A percentile compares a stretch with the other conserved stretches of the same genome.
These are phyloP conservation scores for Silvanus unidentatus DNA, from an alignment of 2,888 invertebrate genomes.

Conservation along the genomic window DNA sequence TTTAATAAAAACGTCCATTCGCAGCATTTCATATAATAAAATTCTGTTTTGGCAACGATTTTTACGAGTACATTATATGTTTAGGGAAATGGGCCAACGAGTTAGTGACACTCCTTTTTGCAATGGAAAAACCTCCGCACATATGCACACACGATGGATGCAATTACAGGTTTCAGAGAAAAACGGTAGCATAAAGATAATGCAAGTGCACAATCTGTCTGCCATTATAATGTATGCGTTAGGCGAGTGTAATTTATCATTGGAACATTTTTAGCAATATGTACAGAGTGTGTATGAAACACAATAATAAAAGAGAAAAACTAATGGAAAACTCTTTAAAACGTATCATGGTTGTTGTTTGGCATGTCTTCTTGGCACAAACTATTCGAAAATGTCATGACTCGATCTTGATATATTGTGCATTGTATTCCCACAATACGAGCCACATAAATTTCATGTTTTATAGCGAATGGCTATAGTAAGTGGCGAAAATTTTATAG, in stretches of 20 bases:
- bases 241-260: constrained; percentile 10
- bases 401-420: constrained; percentile 13
- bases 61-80: no score
- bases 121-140: no score
- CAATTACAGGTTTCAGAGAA: constrained; percentile 3
- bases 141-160: not conserved
- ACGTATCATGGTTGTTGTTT: constrained; percentile 6
- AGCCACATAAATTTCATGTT: constrained; percentile 13
- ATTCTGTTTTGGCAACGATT: no score
- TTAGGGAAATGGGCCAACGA: no score
- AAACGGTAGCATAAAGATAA: constrained; percentile 6
- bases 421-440: constrained; percentile 8
- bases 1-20: no score
- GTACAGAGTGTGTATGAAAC: no score
- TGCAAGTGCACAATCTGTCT: constrained; percentile 2
- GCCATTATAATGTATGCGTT: constrained; percentile 1
- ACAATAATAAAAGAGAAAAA: no score
- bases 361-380: constrained; percentile 6
- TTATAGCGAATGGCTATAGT: no score
- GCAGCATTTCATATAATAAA: no score
- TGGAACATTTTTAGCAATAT: constrained; percentile 8
- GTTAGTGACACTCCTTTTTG: no score
- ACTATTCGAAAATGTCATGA: constrained; percentile 8
- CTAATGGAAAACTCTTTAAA: constrained; percentile 4
- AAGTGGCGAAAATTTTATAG: no score